phyloP scores from a whole-genome alignment of 2,113 vertebrate species.

The Colius striatus region DNA sequence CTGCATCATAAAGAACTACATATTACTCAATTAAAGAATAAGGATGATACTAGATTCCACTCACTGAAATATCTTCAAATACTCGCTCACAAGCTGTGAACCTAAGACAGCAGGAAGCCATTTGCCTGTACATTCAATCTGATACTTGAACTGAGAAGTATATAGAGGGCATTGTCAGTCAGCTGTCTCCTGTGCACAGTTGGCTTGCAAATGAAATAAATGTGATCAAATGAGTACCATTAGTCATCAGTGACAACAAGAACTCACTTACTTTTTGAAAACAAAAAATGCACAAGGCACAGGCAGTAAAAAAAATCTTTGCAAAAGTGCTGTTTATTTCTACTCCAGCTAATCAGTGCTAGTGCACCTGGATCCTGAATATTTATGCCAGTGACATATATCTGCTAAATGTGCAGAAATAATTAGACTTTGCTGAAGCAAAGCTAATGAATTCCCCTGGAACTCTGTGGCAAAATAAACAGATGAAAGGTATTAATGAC shows the following conservation, averaged over 20 bases:
- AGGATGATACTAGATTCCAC: neutral
- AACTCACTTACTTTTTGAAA: neutral
- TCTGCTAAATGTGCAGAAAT: constrained; percentile 30
- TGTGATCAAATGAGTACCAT: neutral
- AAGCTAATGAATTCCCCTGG: constrained; percentile 49
- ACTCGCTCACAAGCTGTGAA: neutral
- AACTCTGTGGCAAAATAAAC: constrained; percentile 38
- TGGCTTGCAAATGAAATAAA: constrained; percentile 7
- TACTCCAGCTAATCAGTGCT: constrained; percentile 16
- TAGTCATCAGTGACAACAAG: neutral
- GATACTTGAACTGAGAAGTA: neutral
- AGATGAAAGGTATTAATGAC: constrained; percentile 34
- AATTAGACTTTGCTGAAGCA: constrained; percentile 46
- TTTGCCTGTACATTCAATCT: neutral
- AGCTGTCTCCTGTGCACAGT: neutral
- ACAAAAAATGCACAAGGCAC: neutral
- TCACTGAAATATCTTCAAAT: neutral
- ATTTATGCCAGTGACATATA: constrained; percentile 16
- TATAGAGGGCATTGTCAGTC: constrained; percentile 19
- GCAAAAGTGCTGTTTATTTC: neutral
- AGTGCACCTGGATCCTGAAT: constrained; percentile 39
- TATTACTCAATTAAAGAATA: neutral
- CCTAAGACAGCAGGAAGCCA: neutral
- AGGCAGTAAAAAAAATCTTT: neutral
- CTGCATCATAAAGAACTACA: neutral